A percentile compares a stretch with the other conserved stretches of the same genome.
phyloP scores from a whole-genome alignment of 2,113 vertebrate species.

The Microcebus griseorufus region DNA sequence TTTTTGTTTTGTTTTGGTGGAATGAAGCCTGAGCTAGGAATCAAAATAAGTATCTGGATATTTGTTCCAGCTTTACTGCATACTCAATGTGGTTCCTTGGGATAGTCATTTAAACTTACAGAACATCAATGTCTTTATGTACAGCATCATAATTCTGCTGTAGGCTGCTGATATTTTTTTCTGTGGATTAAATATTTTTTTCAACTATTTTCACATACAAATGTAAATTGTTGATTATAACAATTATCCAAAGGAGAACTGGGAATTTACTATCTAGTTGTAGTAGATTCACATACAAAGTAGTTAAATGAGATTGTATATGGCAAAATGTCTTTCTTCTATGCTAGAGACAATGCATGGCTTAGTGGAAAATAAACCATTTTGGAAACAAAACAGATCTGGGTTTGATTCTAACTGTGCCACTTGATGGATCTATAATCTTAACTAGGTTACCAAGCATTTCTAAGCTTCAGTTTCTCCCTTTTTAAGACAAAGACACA shows the following conservation, averaged over 20 bases:
- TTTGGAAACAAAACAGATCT: slow-evolving; percentile 9
- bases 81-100: background rate
- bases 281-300: background rate
- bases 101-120: background rate
- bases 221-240: background rate
- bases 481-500: background rate
- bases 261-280: background rate
- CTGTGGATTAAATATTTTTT: background rate
- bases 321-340: slow-evolving; percentile 7
- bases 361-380: background rate
- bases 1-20: background rate
- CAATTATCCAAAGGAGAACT: background rate
- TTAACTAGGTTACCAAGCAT: background rate
- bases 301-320: background rate
- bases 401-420: background rate
- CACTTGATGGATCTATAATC: background rate
- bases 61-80: background rate
- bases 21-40: background rate
- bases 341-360: background rate
- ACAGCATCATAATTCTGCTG: background rate
- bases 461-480: background rate
- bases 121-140: background rate
- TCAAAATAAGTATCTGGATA: background rate
- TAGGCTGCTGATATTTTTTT: background rate
- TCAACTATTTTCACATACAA: background rate